phyloP scores from a whole-genome alignment of 1,140 invertebrate species.

The Aphaenogaster floridana region DNA sequence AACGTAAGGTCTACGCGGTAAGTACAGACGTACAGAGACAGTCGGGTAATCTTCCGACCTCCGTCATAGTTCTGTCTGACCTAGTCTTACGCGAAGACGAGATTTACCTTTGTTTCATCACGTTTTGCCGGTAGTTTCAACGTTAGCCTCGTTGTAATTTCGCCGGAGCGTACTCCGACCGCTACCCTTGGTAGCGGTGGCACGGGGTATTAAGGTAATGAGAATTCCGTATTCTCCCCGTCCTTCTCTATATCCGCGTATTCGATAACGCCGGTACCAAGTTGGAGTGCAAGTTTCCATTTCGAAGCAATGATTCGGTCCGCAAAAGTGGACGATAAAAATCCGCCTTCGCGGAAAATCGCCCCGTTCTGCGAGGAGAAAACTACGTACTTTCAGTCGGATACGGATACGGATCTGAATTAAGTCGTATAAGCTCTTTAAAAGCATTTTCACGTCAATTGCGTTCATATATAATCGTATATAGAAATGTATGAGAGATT shows the following conservation, averaged over 20 bases:
- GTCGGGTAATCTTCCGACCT: slow-evolving; percentile 12
- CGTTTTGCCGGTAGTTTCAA: slow-evolving; percentile 56
- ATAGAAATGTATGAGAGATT: neutral
- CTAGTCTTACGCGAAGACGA: slow-evolving; percentile 56
- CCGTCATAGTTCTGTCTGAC: slow-evolving; percentile 41
- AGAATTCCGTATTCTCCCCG: slow-evolving; percentile 60
- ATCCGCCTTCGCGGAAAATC: slow-evolving; percentile 37
- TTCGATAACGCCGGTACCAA: slow-evolving; percentile 53
- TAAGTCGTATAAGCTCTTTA: neutral
- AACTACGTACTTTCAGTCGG: neutral
- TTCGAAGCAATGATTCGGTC: slow-evolving; percentile 57
- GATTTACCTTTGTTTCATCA: slow-evolving; percentile 53
- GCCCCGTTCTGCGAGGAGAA: neutral
- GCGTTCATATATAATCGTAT: neutral
- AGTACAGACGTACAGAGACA: slow-evolving; percentile 28
- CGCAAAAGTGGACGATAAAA: slow-evolving; percentile 60
- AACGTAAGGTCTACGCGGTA: slow-evolving; percentile 10
- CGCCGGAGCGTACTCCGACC: slow-evolving; percentile 36
- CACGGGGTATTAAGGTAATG: slow-evolving; percentile 71
- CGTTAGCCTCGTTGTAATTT: slow-evolving; percentile 71
- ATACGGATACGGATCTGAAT: neutral
- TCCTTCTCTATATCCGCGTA: neutral
- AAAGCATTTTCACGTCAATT: neutral
- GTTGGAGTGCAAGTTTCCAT: slow-evolving; percentile 71
- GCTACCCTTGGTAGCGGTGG: neutral